Evolutionary conservation across 2,888 invertebrate species (phyloP).

Genomic region (Thalpophila matura): DNA sequence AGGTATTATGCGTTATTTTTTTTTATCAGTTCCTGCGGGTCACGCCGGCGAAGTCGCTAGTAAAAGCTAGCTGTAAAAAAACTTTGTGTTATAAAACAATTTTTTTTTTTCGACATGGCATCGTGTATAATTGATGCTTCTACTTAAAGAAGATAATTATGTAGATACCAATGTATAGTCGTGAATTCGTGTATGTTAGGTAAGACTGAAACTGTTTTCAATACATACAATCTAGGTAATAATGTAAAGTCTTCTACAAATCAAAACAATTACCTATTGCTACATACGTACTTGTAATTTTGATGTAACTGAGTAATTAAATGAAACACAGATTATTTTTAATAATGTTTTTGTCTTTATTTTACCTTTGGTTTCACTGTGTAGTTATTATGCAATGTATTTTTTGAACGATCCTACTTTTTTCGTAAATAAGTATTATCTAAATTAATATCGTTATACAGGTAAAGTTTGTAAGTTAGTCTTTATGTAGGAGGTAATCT

Average conservation of each 20-base stretch:
- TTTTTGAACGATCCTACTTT: not conserved
- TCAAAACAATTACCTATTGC: conserved; percentile 30
- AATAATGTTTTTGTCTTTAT: conserved; percentile 32
- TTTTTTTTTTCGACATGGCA: no score
- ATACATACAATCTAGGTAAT: not conserved
- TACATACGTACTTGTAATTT: conserved; percentile 43
- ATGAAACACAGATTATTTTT: conserved; percentile 41
- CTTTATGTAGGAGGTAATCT: no score
- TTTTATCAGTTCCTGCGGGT: no score
- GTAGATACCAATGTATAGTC: no score
- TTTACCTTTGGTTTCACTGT: not conserved
- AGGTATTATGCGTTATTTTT: no score
- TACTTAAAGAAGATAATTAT: not conserved
- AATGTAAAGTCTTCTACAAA: conserved; percentile 3
- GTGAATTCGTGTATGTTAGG: not conserved
- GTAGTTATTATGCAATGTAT: not conserved
- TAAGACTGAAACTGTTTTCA: conserved; percentile 11
- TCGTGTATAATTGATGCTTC: no score
- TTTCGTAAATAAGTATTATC: no score
- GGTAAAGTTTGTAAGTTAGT: no score
- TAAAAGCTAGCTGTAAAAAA: no score
- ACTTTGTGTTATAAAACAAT: no score
- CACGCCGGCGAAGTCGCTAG: no score
- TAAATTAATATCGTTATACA: no score
- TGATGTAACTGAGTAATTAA: conserved; percentile 39